Conservation (phyloP, 2,113 vertebrate genomes). For the Cavia aperea region DNA sequence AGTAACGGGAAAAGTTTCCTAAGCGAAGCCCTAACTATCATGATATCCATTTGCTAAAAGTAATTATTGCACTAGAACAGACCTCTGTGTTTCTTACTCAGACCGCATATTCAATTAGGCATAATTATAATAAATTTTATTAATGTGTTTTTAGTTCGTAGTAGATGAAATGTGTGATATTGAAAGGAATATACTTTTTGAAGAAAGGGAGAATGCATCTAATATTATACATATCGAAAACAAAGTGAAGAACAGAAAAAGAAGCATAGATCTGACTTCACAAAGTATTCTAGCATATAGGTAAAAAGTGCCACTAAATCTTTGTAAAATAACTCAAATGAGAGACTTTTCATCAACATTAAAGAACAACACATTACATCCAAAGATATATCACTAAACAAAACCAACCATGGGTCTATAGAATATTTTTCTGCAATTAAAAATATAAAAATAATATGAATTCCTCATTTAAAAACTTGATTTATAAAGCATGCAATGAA, state of each 20-base stretch:
- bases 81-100: background rate
- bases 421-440: background rate
- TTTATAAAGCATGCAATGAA: background rate
- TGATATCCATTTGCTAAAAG: background rate
- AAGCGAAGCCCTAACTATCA: background rate
- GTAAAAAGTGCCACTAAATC: background rate
- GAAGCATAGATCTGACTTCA: background rate
- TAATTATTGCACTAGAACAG: background rate
- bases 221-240: background rate
- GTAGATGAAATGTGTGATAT: background rate
- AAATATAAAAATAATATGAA: background rate
- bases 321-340: background rate
- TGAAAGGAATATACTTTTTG: background rate
- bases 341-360: background rate
- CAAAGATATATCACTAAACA: background rate
- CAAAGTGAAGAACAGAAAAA: background rate
- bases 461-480: background rate
- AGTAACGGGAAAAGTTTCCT: background rate
- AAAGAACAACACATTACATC: background rate
- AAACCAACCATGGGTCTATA: background rate
- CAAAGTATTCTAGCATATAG: background rate
- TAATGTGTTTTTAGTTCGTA: background rate
- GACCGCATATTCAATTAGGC: background rate
- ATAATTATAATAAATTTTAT: background rate
- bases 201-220: background rate